Conservation (phyloP, 2,888 invertebrate genomes). For the Lottia gigantea region DNA sequence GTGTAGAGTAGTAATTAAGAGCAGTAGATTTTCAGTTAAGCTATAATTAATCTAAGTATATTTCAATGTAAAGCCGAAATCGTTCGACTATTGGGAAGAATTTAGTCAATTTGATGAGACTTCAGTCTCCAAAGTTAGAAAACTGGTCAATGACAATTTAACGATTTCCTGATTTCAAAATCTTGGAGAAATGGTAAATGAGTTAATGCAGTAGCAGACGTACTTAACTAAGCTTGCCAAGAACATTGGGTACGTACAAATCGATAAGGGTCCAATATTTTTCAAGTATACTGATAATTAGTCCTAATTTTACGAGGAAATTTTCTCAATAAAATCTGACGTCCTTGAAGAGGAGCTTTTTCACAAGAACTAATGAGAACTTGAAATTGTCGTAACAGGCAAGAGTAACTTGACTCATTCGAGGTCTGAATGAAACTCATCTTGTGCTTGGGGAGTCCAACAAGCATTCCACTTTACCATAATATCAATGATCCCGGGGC, state of each 20-base stretch:
- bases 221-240: neutral
- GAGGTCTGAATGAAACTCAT: constrained; percentile 5
- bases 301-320: neutral
- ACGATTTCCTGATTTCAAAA: constrained; percentile 7
- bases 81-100: no score
- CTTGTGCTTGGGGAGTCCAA: constrained; percentile 2
- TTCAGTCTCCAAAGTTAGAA: no score
- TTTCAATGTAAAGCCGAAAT: no score
- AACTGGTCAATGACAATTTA: no score
- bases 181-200: neutral
- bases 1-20: no score
- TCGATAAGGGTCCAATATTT: constrained; percentile 2
- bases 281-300: constrained; percentile 15
- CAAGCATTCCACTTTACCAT: constrained; percentile 8
- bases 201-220: constrained; percentile 8
- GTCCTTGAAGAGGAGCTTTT: constrained; percentile 1
- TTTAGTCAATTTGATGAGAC: no score
- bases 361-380: constrained; percentile 13
- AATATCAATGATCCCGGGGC: constrained; percentile 2
- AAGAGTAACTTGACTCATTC: constrained; percentile 17
- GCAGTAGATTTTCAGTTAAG: no score
- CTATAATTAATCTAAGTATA: no score
- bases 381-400: constrained; percentile 11
- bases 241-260: neutral
- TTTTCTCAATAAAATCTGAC: constrained; percentile 13